Evolutionary conservation across 2,888 invertebrate species (phyloP).

Genomic region (Xylophagus ater): DNA sequence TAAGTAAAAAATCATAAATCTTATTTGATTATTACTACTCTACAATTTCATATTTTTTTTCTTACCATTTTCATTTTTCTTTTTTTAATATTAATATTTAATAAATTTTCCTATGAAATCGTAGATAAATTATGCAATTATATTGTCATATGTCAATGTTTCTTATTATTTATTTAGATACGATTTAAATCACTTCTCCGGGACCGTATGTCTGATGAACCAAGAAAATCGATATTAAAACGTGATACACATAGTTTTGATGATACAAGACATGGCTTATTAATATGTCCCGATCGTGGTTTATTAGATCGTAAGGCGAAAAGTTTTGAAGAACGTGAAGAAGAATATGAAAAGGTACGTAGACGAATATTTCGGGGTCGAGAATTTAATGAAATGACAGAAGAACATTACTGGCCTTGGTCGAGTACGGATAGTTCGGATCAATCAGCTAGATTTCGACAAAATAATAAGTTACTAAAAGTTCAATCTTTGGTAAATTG

Average conservation of each 20-base stretch:
- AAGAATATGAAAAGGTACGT: slow-evolving; percentile 75
- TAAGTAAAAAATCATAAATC: no score
- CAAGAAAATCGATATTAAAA: slow-evolving; percentile 69
- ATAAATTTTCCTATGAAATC: no score
- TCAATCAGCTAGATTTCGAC: slow-evolving; percentile 27
- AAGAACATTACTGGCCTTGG: slow-evolving; percentile 37
- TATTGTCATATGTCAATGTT: no score
- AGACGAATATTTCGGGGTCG: slow-evolving; percentile 63
- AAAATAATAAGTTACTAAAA: slow-evolving; percentile 35
- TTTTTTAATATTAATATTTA: no score
- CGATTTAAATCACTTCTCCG: slow-evolving; percentile 60
- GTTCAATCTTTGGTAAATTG: slow-evolving; percentile 25
- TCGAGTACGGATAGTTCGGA: slow-evolving; percentile 44
- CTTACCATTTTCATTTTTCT: no score
- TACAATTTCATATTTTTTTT: no score
- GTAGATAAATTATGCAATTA: no score
- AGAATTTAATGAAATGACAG: slow-evolving; percentile 23
- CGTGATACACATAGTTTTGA: slow-evolving; percentile 72
- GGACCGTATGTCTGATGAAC: slow-evolving; percentile 54
- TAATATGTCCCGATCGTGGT: slow-evolving; percentile 51
- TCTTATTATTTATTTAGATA: no score
- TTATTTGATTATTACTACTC: no score
- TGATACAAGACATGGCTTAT: slow-evolving; percentile 46
- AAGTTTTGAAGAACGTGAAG: slow-evolving; percentile 85
- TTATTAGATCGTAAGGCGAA: slow-evolving; percentile 61